phyloP scores from a whole-genome alignment of 2,888 invertebrate species.

The Standfussiana lucernea region DNA sequence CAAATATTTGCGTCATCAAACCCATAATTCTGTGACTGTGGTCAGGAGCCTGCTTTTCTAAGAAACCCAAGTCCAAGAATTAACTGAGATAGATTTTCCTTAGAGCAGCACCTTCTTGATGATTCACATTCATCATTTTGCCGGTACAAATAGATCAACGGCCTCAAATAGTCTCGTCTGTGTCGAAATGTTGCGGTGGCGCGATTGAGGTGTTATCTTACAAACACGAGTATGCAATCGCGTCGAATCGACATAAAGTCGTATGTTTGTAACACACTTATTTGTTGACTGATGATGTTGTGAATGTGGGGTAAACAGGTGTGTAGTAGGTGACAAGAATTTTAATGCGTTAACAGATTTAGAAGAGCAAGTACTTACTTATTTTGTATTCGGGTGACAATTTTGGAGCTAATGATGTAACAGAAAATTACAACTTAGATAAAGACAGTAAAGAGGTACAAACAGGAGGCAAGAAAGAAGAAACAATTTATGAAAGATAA shows the following conservation, averaged over 20 bases:
- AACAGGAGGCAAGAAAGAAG: neutral
- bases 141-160: constrained; percentile 51
- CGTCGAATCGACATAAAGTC: constrained; percentile 35
- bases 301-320: constrained; percentile 17
- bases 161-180: constrained; percentile 36
- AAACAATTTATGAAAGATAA: neutral
- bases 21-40: neutral
- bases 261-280: constrained; percentile 22
- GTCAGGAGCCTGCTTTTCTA: neutral
- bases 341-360: neutral
- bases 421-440: too few relatives aligned
- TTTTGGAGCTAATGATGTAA: neutral
- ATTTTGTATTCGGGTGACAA: neutral
- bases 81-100: constrained; percentile 1
- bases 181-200: constrained; percentile 48
- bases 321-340: constrained; percentile 27
- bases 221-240: constrained; percentile 54
- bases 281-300: constrained; percentile 40
- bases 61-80: neutral
- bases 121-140: constrained; percentile 23
- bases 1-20: neutral
- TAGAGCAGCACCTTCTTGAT: neutral
- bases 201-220: constrained; percentile 67
- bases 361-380: neutral
- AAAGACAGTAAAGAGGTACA: neutral